A percentile compares a stretch with the other conserved stretches of the same genome.
Conservation (phyloP, 2,888 invertebrate species). For the Bellardia pandia region DNA sequence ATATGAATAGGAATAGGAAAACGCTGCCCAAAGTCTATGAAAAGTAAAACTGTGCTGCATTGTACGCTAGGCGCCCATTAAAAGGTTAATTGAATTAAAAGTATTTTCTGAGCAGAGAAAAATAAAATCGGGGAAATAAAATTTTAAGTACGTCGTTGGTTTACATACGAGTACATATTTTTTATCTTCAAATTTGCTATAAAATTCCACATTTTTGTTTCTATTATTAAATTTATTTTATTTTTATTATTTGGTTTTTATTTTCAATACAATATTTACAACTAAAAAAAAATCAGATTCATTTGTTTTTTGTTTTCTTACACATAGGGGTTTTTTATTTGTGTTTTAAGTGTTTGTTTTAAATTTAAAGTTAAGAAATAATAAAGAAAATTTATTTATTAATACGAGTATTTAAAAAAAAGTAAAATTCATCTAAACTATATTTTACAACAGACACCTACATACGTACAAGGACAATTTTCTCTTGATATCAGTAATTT, state of each 20-base stretch:
- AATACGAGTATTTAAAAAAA: conserved; percentile 55
- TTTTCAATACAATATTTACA: conserved; percentile 60
- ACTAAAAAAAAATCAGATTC: conserved; percentile 36
- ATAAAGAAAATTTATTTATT: conserved; percentile 22
- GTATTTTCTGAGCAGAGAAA: not conserved
- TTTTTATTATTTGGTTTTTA: conserved; percentile 10
- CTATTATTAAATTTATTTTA: conserved; percentile 49
- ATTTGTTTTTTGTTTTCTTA: conserved; percentile 7
- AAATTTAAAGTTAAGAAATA: conserved; percentile 25
- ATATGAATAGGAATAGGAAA: not conserved
- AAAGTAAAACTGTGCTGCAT: conserved; percentile 53
- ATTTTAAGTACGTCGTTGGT: not conserved
- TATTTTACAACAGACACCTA: conserved; percentile 62
- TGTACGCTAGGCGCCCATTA: conserved; percentile 51
- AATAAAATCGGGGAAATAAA: not conserved
- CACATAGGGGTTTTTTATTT: conserved; percentile 4
- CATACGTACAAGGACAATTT: conserved; percentile 35
- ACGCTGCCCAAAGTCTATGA: not conserved
- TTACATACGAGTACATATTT: not conserved
- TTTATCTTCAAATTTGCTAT: not conserved
- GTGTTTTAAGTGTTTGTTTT: conserved; percentile 13
- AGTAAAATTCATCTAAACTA: conserved; percentile 67
- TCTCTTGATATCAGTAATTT: not conserved
- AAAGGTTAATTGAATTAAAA: conserved; percentile 68
- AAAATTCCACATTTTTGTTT: not conserved